phyloP scores from a whole-genome alignment of 2,113 vertebrate genomes.

The Labeo catla region DNA sequence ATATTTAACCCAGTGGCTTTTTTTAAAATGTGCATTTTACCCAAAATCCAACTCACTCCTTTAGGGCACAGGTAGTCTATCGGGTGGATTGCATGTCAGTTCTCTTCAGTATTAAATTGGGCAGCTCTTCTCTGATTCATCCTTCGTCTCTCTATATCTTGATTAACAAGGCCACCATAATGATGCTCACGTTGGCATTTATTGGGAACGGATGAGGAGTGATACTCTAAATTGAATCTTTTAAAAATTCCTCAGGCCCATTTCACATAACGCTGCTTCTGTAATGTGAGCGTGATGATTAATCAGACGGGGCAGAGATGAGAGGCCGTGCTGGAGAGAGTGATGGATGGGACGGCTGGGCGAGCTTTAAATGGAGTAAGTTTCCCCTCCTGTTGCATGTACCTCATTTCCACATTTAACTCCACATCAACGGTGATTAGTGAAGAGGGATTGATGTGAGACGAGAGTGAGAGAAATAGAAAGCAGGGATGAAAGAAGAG shows the following conservation, averaged over 20 bases:
- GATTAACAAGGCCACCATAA: constrained; percentile 55
- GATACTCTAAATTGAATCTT: constrained; percentile 44
- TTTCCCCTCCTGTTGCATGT: constrained; percentile 39
- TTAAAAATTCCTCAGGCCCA: constrained; percentile 18
- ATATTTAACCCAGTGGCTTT: not conserved
- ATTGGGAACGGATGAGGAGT: constrained; percentile 52
- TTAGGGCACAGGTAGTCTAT: not conserved
- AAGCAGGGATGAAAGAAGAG: not conserved
- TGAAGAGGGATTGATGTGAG: constrained; percentile 12
- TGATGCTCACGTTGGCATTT: constrained; percentile 36
- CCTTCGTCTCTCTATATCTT: constrained; percentile 43
- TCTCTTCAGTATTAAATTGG: not conserved
- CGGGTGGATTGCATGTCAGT: not conserved
- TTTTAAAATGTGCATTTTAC: not conserved
- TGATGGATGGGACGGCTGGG: constrained; percentile 35
- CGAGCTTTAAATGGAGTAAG: constrained; percentile 28
- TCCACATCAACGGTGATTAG: constrained; percentile 42
- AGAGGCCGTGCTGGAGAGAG: constrained; percentile 23
- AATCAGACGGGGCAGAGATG: constrained; percentile 43
- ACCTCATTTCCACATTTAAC: constrained; percentile 42
- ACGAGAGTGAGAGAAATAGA: not conserved
- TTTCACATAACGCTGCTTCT: constrained; percentile 40
- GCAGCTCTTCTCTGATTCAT: constrained; percentile 41
- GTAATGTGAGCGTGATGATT: constrained; percentile 50
- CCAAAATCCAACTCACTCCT: not conserved